phyloP scores from a whole-genome alignment of 2,888 invertebrate species.

The Eustalomyia histrio region DNA sequence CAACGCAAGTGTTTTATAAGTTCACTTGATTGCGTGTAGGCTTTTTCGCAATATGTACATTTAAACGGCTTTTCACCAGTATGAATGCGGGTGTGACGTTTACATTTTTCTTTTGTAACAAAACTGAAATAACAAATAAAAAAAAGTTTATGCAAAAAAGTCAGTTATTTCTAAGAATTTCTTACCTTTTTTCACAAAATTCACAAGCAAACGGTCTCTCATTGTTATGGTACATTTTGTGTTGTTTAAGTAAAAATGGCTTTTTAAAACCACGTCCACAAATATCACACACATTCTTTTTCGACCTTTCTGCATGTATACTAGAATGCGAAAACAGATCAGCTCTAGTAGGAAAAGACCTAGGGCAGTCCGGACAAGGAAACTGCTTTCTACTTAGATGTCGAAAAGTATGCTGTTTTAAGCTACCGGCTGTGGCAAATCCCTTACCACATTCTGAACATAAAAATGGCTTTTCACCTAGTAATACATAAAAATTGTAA shows the following conservation, averaged over 20 bases:
- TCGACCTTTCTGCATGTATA: constrained; percentile 80
- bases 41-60: constrained; percentile 67
- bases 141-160: neutral
- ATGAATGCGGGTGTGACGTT: constrained; percentile 82
- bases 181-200: constrained; percentile 70
- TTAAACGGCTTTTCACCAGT: constrained; percentile 78
- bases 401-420: constrained; percentile 81
- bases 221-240: constrained; percentile 84
- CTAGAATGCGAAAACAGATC: constrained; percentile 80
- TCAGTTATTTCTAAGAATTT: neutral
- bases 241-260: constrained; percentile 82
- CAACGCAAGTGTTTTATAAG: constrained; percentile 78
- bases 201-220: constrained; percentile 75
- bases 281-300: constrained; percentile 83
- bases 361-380: constrained; percentile 81
- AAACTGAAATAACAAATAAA: constrained; percentile 77
- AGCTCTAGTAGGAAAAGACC: constrained; percentile 82
- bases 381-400: constrained; percentile 81
- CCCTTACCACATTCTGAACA: constrained; percentile 82
- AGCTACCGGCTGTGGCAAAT: constrained; percentile 81
- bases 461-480: constrained; percentile 81
- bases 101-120: constrained; percentile 81
- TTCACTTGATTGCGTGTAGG: constrained; percentile 69
- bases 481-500: neutral
- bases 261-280: constrained; percentile 83